Percentiles rank a stretch among this genome's conserved stretches.
Evolutionary conservation across 2,888 invertebrate genomes (phyloP).

Genomic region (Galeruca laticollis): DNA sequence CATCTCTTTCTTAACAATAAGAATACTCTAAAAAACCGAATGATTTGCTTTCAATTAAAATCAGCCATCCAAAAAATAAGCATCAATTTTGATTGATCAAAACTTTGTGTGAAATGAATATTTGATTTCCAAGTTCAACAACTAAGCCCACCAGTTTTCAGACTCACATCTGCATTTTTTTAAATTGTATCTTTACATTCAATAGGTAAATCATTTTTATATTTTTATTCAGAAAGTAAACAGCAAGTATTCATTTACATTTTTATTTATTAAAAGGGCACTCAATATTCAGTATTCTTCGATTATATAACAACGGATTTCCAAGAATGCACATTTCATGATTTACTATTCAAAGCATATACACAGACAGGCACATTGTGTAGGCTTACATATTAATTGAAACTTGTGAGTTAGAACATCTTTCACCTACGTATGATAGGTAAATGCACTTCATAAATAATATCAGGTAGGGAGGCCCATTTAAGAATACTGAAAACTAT

Average conservation of each 20-base stretch:
- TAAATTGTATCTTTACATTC: no score
- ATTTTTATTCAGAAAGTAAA: not conserved
- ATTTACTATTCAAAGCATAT: slow-evolving; percentile 22
- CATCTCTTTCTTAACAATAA: no score
- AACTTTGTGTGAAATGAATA: no score
- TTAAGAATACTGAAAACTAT: slow-evolving; percentile 18
- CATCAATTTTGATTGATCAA: no score
- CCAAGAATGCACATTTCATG: slow-evolving; percentile 10
- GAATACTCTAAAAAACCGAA: no score
- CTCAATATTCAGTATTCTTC: not conserved
- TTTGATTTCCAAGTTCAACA: no score
- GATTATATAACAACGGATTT: slow-evolving; percentile 7
- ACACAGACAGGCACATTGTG: slow-evolving; percentile 3
- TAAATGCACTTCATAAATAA: slow-evolving; percentile 33
- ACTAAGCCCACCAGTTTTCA: no score
- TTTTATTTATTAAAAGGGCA: not conserved
- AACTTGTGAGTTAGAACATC: slow-evolving; percentile 13
- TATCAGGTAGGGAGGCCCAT: slow-evolving; percentile 21
- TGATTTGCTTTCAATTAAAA: no score
- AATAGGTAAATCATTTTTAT: not conserved
- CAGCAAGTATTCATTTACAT: not conserved
- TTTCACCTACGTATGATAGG: slow-evolving; percentile 27
- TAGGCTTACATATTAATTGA: slow-evolving; percentile 33
- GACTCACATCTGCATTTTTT: no score
- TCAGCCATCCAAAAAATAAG: no score